Conservation (phyloP, 2,113 vertebrate species). For the Perognathus longimembris region DNA sequence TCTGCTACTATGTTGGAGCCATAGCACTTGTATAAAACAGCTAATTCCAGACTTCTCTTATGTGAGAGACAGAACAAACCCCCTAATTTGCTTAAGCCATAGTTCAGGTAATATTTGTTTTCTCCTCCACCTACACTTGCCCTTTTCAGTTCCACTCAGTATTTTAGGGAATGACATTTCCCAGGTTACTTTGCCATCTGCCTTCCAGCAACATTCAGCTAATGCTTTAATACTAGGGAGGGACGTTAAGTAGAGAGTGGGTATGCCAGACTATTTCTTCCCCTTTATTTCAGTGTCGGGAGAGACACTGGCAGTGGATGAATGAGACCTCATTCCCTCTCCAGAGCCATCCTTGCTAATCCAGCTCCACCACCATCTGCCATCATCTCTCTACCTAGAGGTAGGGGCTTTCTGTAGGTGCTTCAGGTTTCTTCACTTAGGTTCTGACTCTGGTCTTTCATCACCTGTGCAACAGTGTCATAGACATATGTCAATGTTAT, state of each 20-base stretch:
- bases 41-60: background rate
- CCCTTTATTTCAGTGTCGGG: background rate
- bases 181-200: background rate
- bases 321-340: background rate
- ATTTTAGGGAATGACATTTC: slow-evolving; percentile 12
- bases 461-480: background rate
- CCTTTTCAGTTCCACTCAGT: background rate
- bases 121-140: background rate
- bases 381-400: background rate
- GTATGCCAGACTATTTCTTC: background rate
- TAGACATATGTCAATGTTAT: no score
- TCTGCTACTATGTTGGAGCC: background rate
- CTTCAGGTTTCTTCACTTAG: background rate
- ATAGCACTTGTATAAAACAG: rapidly evolving
- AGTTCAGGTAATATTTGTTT: background rate
- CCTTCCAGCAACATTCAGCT: background rate
- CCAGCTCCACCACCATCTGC: background rate
- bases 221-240: background rate
- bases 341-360: no score
- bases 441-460: background rate
- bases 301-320: background rate
- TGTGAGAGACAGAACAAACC: background rate
- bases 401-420: background rate
- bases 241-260: background rate
- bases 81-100: background rate